Conservation (phyloP, 2,113 vertebrate genomes). For the Emydocephalus ijimae region DNA sequence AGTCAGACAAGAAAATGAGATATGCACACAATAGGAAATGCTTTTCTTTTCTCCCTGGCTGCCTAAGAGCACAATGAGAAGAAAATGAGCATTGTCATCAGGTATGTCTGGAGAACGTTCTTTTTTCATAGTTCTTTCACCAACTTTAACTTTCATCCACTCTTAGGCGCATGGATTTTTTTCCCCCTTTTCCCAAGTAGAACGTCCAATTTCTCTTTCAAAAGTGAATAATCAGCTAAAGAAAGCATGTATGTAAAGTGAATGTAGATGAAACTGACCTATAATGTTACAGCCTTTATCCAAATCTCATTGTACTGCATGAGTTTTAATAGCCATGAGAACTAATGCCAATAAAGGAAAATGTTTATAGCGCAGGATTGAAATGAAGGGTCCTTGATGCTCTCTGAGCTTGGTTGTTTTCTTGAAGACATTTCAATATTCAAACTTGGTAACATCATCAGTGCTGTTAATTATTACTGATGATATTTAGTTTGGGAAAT, state of each 20-base stretch:
- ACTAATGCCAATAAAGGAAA: not conserved
- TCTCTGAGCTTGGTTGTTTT: not conserved
- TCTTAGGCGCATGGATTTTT: not conserved
- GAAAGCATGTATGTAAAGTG: not conserved
- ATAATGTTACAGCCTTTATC: not conserved
- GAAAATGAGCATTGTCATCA: not conserved
- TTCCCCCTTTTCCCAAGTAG: not conserved
- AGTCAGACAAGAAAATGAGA: constrained; percentile 9
- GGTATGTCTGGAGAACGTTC: not conserved
- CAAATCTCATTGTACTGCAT: not conserved
- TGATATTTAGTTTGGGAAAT: too few relatives aligned
- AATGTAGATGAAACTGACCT: not conserved
- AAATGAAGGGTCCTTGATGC: not conserved
- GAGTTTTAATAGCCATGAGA: not conserved
- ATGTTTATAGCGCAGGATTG: not conserved
- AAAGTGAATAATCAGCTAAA: not conserved
- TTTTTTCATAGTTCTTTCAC: not conserved
- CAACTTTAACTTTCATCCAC: too few relatives aligned
- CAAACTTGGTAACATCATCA: not conserved
- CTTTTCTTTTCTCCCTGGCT: not conserved
- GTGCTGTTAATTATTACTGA: too few relatives aligned
- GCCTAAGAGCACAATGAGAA: not conserved
- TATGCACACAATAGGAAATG: not conserved
- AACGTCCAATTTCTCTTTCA: not conserved
- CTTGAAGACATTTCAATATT: not conserved